phyloP scores from a whole-genome alignment of 2,113 vertebrate genomes.

The Dolichotis patagonum region DNA sequence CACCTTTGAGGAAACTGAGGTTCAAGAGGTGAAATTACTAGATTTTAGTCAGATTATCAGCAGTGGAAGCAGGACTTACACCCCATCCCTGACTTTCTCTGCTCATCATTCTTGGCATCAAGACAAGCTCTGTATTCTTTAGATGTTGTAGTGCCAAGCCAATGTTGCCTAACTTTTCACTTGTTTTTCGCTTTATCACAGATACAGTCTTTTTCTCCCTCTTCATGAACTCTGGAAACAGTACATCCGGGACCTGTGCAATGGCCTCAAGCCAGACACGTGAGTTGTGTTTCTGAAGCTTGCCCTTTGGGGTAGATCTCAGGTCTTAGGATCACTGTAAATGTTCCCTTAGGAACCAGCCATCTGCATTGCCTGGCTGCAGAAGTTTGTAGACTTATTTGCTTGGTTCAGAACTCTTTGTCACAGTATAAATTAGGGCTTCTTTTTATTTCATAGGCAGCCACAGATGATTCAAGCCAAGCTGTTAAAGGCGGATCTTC shows the following conservation, averaged over 20 bases:
- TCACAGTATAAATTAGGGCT: not conserved
- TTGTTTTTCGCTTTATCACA: conserved; percentile 70
- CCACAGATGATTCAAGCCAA: conserved; percentile 93
- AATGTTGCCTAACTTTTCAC: not conserved
- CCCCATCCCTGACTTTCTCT: too few relatives aligned
- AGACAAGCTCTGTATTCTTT: not conserved
- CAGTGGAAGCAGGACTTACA: not conserved
- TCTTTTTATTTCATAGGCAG: conserved; percentile 83
- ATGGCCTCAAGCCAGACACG: conserved; percentile 90
- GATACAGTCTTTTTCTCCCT: conserved; percentile 93
- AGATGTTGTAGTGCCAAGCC: not conserved
- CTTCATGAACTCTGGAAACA: conserved; percentile 96
- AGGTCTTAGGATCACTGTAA: not conserved
- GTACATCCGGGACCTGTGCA: conserved; percentile 93
- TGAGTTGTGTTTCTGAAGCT: conserved; percentile 78
- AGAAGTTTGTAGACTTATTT: not conserved
- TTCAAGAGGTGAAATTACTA: not conserved
- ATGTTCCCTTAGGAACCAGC: not conserved
- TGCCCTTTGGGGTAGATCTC: too few relatives aligned
- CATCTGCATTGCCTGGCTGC: not conserved
- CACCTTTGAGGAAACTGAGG: not conserved
- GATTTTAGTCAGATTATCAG: not conserved
- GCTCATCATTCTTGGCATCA: rapidly evolving
- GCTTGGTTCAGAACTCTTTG: not conserved
- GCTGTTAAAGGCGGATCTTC: conserved; percentile 96